Percentiles rank a stretch among this genome's conserved stretches.
Conservation (phyloP, 1,140 invertebrate species). For the Trichogramma pretiosum region DNA sequence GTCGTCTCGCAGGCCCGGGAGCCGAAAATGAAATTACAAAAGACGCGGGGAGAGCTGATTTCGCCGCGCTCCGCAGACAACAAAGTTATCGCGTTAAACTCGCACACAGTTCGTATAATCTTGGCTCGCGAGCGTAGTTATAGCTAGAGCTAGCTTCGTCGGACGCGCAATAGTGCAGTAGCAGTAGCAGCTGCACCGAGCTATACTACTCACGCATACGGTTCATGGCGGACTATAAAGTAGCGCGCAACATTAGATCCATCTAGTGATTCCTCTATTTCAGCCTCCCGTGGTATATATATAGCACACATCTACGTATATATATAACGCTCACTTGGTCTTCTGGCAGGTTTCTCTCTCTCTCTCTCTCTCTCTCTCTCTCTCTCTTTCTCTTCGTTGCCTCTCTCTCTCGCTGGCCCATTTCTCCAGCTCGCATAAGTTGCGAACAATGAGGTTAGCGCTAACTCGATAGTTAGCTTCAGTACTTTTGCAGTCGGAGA, state of each 20-base stretch:
- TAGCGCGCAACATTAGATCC: no score
- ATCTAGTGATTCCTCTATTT: no score
- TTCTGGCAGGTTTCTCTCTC: constrained; percentile 5
- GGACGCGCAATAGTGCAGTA: no score
- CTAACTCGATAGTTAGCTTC: constrained; percentile 32
- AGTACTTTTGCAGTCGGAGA: not conserved
- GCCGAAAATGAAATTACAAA: constrained; percentile 8
- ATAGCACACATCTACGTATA: not conserved
- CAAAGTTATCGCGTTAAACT: constrained; percentile 2
- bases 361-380: not conserved
- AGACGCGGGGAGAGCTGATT: constrained; percentile 7
- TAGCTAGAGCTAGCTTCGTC: no score
- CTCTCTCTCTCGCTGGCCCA: no score
- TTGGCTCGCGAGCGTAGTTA: not conserved
- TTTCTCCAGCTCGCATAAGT: no score
- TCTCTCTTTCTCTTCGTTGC: no score
- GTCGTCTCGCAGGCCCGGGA: not conserved
- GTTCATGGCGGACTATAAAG: not conserved
- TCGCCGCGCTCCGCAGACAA: not conserved
- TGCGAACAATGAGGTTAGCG: constrained; percentile 28
- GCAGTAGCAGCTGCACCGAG: not conserved
- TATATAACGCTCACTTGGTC: not conserved
- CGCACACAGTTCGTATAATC: not conserved
- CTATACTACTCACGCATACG: not conserved
- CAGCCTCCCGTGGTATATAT: no score